A percentile compares a stretch with the other conserved stretches of the same genome.
Evolutionary conservation across 23 tunicate genomes (phyloP).

Genomic region (Ascidia mentula): DNA sequence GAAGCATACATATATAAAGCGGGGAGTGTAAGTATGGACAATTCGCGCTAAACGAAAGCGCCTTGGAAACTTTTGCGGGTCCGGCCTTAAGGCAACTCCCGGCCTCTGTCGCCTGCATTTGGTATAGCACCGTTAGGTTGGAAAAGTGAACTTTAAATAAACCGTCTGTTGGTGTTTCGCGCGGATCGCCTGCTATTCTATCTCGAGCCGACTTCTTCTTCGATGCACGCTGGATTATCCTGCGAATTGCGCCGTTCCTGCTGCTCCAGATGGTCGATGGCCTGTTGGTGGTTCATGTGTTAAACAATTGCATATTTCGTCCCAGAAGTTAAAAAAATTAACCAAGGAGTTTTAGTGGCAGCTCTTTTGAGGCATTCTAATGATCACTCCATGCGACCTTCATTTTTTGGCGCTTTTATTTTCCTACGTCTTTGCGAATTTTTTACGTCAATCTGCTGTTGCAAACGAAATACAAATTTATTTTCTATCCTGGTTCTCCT

Average conservation of each 20-base stretch:
- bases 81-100: not conserved
- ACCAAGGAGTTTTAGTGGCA: too few relatives aligned
- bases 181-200: not conserved
- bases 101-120: not conserved
- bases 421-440: too few relatives aligned
- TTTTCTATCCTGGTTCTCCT: not conserved
- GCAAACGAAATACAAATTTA: not conserved
- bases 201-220: not conserved
- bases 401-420: too few relatives aligned
- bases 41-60: not conserved
- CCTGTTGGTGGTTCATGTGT: too few relatives aligned
- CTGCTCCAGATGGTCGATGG: slow-evolving; percentile 89
- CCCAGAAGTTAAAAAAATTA: too few relatives aligned
- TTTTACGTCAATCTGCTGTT: too few relatives aligned
- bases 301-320: too few relatives aligned
- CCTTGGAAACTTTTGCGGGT: slow-evolving; percentile 1
- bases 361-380: too few relatives aligned
- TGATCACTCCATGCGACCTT: too few relatives aligned
- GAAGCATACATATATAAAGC: not conserved
- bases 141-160: not conserved
- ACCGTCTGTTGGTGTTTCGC: not conserved
- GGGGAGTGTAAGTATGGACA: slow-evolving; percentile 4
- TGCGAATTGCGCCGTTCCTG: slow-evolving; percentile 88
- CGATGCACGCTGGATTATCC: slow-evolving; percentile 19
- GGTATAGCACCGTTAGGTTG: not conserved